Conservation (phyloP, 2,797 vertebrate species). For the Phrynocephalus vlangalii region DNA sequence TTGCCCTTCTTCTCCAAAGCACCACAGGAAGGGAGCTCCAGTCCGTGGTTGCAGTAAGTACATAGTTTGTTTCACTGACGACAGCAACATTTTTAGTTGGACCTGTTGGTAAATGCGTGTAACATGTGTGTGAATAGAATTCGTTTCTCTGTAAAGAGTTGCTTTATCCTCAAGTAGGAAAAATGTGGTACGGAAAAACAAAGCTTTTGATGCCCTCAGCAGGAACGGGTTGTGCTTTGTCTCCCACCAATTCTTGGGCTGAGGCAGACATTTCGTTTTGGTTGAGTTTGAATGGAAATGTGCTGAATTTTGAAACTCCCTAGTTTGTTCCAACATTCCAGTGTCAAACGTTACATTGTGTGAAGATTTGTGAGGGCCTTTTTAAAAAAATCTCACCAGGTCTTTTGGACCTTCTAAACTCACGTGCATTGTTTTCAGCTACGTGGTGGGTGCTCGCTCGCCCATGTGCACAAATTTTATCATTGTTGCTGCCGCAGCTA, state of each 20-base stretch:
- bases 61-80: not conserved
- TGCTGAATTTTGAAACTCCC: not conserved
- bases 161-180: not conserved
- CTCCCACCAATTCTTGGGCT: not conserved
- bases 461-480: too few relatives aligned
- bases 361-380: not conserved
- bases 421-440: not conserved
- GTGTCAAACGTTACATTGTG: not conserved
- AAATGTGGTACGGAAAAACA: not conserved
- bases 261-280: not conserved
- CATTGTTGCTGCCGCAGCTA: too few relatives aligned
- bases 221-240: not conserved
- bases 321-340: not conserved
- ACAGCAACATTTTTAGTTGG: not conserved
- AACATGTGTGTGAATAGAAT: not conserved
- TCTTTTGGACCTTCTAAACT: not conserved
- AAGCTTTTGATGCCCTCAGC: not conserved
- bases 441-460: not conserved
- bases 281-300: not conserved
- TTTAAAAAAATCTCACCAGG: not conserved
- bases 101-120: not conserved
- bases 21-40: not conserved
- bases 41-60: conserved; percentile 8
- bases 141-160: not conserved
- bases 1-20: not conserved